Conservation (phyloP, 2,888 invertebrate genomes). For the Chamaedrilus cognettii region DNA sequence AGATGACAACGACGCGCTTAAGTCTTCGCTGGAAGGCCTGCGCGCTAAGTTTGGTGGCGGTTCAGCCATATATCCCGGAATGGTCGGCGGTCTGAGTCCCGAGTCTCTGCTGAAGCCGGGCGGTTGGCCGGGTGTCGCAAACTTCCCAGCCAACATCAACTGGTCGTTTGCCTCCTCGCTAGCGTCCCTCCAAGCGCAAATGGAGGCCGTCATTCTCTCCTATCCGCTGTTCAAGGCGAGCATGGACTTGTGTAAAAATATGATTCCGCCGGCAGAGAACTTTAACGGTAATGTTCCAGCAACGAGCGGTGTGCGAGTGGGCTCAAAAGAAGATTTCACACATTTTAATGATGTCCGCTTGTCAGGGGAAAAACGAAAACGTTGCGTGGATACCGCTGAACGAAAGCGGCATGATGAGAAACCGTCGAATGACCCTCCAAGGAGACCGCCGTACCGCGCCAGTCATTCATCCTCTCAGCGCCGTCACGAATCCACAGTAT, state of each 20-base stretch:
- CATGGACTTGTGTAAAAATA: conserved; percentile 2
- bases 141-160: neutral
- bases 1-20: neutral
- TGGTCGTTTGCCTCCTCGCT: neutral
- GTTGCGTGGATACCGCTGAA: neutral
- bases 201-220: neutral
- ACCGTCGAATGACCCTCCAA: neutral
- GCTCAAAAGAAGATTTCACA: neutral
- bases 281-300: neutral
- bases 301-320: neutral
- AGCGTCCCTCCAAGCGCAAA: neutral
- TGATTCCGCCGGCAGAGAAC: neutral
- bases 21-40: conserved; percentile 8
- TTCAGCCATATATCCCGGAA: conserved; percentile 9
- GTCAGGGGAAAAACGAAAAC: neutral
- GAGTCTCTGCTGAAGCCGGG: neutral
- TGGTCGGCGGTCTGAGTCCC: too few relatives aligned
- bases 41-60: conserved; percentile 13
- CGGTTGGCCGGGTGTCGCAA: neutral
- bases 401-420: too few relatives aligned
- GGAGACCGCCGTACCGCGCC: neutral
- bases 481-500: neutral
- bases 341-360: neutral
- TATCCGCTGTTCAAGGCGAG: conserved; percentile 1
- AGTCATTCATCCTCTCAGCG: neutral